Evolutionary conservation across 2,888 invertebrate genomes (phyloP), one percentile per base, ranked within the genome.

Genomic region (Callyntrura guangdongensis): DNA sequence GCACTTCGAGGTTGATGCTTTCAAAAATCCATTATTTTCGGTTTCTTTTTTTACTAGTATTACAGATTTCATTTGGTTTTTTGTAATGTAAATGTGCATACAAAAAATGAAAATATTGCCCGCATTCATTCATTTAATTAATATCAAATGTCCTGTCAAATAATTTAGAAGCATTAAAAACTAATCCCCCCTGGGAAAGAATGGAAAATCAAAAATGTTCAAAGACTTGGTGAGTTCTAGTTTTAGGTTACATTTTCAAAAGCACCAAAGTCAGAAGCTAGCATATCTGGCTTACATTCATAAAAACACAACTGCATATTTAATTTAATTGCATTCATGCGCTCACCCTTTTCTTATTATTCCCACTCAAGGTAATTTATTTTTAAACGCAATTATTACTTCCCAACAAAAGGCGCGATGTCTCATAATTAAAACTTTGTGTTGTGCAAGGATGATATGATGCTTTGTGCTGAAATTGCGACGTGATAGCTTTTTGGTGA

Each of bases 311-410:
- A 20, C n/a, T 59, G 11, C 47, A 47, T 47, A 47, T 14, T 59
- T 36, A 14, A 64, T 64, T 72, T 47, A 20, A 72, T 5, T 72
- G 45, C 47, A 69, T 36, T 72, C 47, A 72, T 9, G 11, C 17
- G 17, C 1, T 47, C 17, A 20, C 72, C 25, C 49, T 67, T 47
- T 84, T 17, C 56, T 53, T 22, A n/a, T 56, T 85, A 11, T 69
- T 69, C 36, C 36, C 25, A 64, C 17, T 11, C 47, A 77, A 69
- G n/a, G 86, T 45, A 74, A 79, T 85, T 79, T 20, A 89, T 69
- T 56, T 89, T 86, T 56, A 69, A 81, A 85, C 27, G 56, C 85
- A 74, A 86, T 81, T 86, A 90, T 67, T 85, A 20, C 49, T 82
- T 9, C 82, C n/a, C 27, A 77, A 53, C 86, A 86, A 79, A 79